Conservation (phyloP, 2,797 vertebrate species). For the Vireo griseus region DNA sequence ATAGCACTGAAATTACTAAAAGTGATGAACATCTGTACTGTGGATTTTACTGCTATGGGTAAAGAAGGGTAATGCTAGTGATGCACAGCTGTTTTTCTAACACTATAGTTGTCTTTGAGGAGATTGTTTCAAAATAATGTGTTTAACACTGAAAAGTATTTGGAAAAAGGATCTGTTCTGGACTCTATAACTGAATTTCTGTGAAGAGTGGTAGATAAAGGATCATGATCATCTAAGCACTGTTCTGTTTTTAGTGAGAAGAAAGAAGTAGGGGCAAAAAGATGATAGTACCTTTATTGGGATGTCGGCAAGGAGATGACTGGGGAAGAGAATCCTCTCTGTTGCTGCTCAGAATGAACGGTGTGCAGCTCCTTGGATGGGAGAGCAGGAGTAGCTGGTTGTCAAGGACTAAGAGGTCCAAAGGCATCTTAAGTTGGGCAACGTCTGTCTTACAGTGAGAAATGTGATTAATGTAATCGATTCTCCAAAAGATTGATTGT, state of each 20-base stretch:
- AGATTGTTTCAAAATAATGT: not conserved
- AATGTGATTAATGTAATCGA: not conserved
- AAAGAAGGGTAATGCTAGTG: not conserved
- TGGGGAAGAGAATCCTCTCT: not conserved
- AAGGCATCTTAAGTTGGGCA: not conserved
- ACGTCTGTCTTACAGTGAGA: not conserved
- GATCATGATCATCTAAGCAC: not conserved
- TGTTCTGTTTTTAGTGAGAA: not conserved
- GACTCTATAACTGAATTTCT: not conserved
- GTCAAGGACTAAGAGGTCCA: not conserved
- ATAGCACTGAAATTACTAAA: not conserved
- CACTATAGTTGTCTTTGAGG: not conserved
- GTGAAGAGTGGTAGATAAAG: not conserved
- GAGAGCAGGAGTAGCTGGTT: not conserved
- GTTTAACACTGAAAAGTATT: not conserved
- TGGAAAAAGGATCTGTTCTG: not conserved
- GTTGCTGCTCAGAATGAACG: fast-evolving
- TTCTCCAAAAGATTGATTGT: not conserved
- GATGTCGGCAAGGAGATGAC: not conserved
- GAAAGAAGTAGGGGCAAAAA: not conserved
- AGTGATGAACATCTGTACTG: not conserved
- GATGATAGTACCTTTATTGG: not conserved
- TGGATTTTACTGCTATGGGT: not conserved
- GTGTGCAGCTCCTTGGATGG: not conserved
- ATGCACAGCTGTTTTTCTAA: not conserved